Percentiles rank a stretch among this genome's conserved stretches.
Evolutionary conservation across 2,113 vertebrate genomes (phyloP).

Genomic region (Ibidorhyncha struthersii): DNA sequence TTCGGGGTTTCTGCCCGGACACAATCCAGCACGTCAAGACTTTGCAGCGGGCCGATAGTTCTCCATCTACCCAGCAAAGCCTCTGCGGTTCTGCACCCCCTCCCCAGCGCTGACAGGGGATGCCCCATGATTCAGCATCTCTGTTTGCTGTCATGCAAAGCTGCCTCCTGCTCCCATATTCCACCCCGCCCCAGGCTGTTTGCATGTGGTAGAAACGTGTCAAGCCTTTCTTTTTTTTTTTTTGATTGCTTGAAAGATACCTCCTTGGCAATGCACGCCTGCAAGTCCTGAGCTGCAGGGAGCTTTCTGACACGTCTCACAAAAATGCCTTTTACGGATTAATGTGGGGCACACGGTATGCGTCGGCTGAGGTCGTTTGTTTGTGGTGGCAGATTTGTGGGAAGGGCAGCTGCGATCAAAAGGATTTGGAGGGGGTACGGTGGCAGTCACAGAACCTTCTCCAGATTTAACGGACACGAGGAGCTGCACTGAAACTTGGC

Average conservation of each 20-base stretch:
- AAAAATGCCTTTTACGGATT: background rate
- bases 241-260: background rate
- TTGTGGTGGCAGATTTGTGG: background rate
- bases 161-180: background rate
- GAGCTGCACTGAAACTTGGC: background rate
- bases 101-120: background rate
- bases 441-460: background rate
- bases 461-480: background rate
- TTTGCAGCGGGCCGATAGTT: background rate
- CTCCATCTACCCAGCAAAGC: background rate
- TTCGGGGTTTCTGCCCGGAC: background rate
- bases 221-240: fast-evolving
- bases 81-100: background rate
- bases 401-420: background rate
- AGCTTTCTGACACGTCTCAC: background rate
- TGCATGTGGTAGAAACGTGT: background rate
- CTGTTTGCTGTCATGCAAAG: background rate
- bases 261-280: background rate
- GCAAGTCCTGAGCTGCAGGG: background rate
- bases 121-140: background rate
- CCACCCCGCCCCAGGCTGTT: background rate
- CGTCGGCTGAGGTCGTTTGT: background rate
- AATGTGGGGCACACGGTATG: fast-evolving
- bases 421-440: background rate
- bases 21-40: background rate